A percentile compares a stretch with the other conserved stretches of the same genome.
These are phyloP conservation scores for Phaethornis superciliosus DNA, from an alignment of 2,113 vertebrate genomes.

Conservation along the genomic window DNA sequence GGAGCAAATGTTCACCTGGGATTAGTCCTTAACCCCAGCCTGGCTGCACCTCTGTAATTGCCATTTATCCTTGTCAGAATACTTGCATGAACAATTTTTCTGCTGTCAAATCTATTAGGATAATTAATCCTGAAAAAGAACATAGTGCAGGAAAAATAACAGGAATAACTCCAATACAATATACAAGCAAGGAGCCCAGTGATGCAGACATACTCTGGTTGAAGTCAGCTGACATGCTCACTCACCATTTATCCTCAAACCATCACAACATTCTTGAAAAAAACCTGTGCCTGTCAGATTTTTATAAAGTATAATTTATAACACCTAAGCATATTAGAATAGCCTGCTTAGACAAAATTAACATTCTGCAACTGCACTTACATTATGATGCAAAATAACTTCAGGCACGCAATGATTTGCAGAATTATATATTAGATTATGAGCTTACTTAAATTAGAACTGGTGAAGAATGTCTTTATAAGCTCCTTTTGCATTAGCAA, in stretches of 20 bases:
- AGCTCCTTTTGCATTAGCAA: slow-evolving; percentile 34
- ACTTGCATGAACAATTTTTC: background rate
- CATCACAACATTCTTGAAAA: background rate
- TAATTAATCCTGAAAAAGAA: slow-evolving; percentile 9
- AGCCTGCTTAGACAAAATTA: slow-evolving; percentile 47
- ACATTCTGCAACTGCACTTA: slow-evolving; percentile 11
- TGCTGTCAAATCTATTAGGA: background rate
- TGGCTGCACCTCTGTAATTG: background rate
- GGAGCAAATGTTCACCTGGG: background rate
- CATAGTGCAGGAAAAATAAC: background rate
- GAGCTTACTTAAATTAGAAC: slow-evolving; percentile 54
- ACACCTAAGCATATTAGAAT: background rate
- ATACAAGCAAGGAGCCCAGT: background rate
- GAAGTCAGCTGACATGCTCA: background rate
- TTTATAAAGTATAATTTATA: background rate
- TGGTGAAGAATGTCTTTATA: slow-evolving; percentile 30
- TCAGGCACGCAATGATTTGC: slow-evolving; percentile 49
- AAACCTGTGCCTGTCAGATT: background rate
- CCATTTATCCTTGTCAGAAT: background rate
- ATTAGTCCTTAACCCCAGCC: background rate
- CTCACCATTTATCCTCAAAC: background rate
- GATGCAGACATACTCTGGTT: background rate
- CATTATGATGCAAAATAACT: slow-evolving; percentile 52
- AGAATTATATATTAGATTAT: slow-evolving; percentile 54
- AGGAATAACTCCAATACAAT: background rate